These are phyloP conservation scores for Melierax canorus DNA, from an alignment of 2,113 vertebrate genomes.

Conservation along the genomic window DNA sequence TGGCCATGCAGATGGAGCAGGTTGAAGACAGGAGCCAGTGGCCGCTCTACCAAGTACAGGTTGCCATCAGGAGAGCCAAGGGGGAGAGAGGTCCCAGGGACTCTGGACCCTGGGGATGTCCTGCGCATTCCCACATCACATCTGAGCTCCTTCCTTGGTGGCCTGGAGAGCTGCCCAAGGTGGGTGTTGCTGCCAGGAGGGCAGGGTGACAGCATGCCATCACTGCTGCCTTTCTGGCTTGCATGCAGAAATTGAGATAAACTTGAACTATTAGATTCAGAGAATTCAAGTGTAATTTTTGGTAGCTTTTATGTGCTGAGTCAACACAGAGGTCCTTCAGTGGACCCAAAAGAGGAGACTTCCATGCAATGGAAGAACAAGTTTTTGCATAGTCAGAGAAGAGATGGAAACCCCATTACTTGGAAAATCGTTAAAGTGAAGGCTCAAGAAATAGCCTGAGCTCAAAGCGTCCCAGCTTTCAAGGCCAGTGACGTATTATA, in stretches of 20 bases:
- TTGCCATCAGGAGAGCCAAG: not conserved
- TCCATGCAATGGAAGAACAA: not conserved
- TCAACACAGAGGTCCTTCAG: not conserved
- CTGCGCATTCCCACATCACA: not conserved
- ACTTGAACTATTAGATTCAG: not conserved
- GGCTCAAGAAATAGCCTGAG: not conserved
- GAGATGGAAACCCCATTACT: not conserved
- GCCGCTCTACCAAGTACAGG: not conserved
- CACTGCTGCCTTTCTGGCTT: not conserved
- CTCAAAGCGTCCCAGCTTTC: not conserved
- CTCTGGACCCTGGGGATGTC: not conserved
- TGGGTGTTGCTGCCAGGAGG: not conserved
- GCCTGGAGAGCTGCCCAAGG: not conserved
- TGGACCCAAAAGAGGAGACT: not conserved
- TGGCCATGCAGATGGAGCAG: not conserved
- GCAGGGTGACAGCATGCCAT: not conserved
- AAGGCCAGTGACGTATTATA: not conserved
- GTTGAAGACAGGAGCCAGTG: not conserved
- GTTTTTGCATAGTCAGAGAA: not conserved
- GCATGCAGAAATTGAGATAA: not conserved
- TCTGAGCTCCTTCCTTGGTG: not conserved
- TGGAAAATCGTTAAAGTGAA: not conserved
- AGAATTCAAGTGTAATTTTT: not conserved
- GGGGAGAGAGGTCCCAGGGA: not conserved
- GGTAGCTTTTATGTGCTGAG: not conserved